Evolutionary conservation across 2,797 vertebrate genomes (phyloP).

Genomic region (Cetoscarus ocellatus): DNA sequence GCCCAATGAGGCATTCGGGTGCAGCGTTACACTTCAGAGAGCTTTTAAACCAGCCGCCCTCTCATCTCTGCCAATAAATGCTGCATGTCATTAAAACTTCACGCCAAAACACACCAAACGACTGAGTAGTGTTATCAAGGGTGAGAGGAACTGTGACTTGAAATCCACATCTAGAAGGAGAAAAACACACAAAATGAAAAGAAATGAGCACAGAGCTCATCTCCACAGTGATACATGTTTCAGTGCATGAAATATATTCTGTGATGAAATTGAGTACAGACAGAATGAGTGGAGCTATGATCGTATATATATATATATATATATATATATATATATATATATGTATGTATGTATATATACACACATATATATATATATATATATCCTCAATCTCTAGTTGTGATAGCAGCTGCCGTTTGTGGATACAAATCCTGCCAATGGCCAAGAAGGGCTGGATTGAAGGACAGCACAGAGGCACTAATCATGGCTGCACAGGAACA

Average conservation of each 20-base stretch:
- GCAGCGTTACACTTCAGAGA: constrained; percentile 74
- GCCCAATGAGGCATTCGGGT: constrained; percentile 64
- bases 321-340: too few species aligned
- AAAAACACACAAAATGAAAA: constrained; percentile 49
- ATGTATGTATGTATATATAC: too few species aligned
- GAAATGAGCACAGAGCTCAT: constrained; percentile 48
- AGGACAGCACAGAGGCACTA: too few species aligned
- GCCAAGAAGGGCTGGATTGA: too few species aligned
- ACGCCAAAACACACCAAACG: constrained; percentile 64
- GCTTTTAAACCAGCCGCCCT: constrained; percentile 68
- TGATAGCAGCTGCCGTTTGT: too few species aligned
- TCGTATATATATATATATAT: too few species aligned
- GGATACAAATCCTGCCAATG: too few species aligned
- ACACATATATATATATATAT: too few species aligned
- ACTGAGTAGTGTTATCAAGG: constrained; percentile 65
- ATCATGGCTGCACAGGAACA: too few species aligned
- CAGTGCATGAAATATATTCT: constrained; percentile 53
- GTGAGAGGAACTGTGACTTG: constrained; percentile 59
- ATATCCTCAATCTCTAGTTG: too few species aligned
- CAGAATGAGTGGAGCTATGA: constrained; percentile 18
- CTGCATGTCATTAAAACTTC: constrained; percentile 74
- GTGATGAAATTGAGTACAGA: constrained; percentile 38
- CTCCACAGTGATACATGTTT: constrained; percentile 40
- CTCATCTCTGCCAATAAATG: constrained; percentile 74
- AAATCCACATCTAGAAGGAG: constrained; percentile 42